Percentiles rank a stretch among this genome's conserved stretches.
These are phyloP conservation scores for Aramus guarauna DNA, from an alignment of 2,113 vertebrate species.

Conservation along the genomic window DNA sequence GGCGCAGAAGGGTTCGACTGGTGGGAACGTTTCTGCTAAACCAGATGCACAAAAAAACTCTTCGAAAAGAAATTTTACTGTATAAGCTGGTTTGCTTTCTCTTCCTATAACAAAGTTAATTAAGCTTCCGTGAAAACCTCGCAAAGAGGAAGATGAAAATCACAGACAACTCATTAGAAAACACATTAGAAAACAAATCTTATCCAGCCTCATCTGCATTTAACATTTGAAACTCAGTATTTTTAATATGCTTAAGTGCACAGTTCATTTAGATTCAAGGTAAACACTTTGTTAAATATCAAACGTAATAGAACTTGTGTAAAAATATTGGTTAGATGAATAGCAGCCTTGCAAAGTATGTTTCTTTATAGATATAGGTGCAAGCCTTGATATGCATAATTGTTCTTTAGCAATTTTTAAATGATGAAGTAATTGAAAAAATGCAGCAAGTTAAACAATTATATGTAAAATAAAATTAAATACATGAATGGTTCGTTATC, in stretches of 20 bases:
- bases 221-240: background rate
- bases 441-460: background rate
- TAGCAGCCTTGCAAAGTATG: background rate
- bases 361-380: background rate
- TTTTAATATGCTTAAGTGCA: background rate
- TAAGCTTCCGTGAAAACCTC: background rate
- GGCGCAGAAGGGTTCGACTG: background rate
- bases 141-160: background rate
- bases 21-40: background rate
- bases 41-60: fast-evolving
- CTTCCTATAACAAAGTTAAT: background rate
- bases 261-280: slow-evolving; percentile 30
- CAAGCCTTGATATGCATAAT: background rate
- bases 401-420: background rate
- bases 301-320: background rate
- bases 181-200: background rate
- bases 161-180: background rate
- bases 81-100: background rate
- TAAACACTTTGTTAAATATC: slow-evolving; percentile 1
- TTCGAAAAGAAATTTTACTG: background rate
- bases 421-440: background rate
- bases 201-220: background rate
- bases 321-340: background rate
- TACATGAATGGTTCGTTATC: background rate
- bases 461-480: background rate